phyloP scores from a whole-genome alignment of 2,888 invertebrate species.

The Biston betularia region DNA sequence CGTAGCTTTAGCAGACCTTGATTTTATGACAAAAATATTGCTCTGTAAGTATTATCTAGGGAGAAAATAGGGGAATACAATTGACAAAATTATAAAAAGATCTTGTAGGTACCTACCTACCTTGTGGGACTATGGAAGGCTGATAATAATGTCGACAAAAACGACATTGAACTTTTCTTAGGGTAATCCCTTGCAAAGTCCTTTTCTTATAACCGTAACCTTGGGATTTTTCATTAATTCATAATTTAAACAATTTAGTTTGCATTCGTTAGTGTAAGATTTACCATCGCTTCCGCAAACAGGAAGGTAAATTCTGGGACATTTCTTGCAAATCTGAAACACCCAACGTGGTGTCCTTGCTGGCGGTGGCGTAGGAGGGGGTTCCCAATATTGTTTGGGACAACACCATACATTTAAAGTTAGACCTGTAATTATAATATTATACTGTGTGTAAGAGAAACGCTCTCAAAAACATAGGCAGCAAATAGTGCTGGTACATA shows the following conservation, averaged over 20 bases:
- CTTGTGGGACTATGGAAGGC: too few species aligned
- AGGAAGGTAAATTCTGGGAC: slow-evolving; percentile 33
- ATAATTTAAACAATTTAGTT: slow-evolving; percentile 13
- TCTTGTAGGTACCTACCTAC: too few species aligned
- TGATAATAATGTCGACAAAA: too few species aligned
- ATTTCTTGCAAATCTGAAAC: background rate
- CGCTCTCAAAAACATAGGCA: too few species aligned
- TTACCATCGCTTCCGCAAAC: slow-evolving; percentile 14
- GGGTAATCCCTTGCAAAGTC: slow-evolving; percentile 10
- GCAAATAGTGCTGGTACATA: too few species aligned
- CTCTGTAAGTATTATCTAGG: too few species aligned
- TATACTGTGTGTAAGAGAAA: too few species aligned
- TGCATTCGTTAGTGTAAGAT: slow-evolving; percentile 21
- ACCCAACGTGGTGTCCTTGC: background rate
- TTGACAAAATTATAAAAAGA: too few species aligned
- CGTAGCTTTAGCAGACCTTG: too few species aligned
- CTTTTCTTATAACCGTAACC: slow-evolving; percentile 1
- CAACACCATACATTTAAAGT: background rate
- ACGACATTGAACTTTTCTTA: background rate
- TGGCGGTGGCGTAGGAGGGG: background rate
- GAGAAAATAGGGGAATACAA: too few species aligned
- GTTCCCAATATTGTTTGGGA: background rate
- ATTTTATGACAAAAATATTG: too few species aligned
- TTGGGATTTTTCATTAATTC: background rate
- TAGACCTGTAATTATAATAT: background rate